These are phyloP conservation scores for Brachirus orientalis DNA, from an alignment of 2,113 vertebrate species.

Conservation along the genomic window DNA sequence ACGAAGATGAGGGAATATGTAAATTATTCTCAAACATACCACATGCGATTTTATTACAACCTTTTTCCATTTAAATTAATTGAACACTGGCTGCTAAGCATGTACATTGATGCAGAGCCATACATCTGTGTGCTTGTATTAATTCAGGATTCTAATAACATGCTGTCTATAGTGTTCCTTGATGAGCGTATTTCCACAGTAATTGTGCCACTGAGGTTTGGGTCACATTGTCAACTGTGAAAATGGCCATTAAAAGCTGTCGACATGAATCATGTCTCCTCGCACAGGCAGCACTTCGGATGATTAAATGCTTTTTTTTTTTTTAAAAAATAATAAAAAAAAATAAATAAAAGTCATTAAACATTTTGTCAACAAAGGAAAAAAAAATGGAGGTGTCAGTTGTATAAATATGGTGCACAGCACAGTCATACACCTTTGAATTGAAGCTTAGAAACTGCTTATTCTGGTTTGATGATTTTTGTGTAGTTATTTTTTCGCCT, in stretches of 20 bases:
- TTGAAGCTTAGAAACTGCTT: slow-evolving; percentile 67
- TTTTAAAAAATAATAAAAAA: too few relatives aligned
- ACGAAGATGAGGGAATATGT: slow-evolving; percentile 37
- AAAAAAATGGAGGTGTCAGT: slow-evolving; percentile 37
- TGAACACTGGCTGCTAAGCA: slow-evolving; percentile 58
- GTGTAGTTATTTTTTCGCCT: slow-evolving; percentile 53
- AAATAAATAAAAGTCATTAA: slow-evolving; percentile 21
- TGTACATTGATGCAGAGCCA: slow-evolving; percentile 41
- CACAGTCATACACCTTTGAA: slow-evolving; percentile 60
- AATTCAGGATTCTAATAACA: slow-evolving; percentile 42
- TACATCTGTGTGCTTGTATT: slow-evolving; percentile 46
- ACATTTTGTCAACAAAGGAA: slow-evolving; percentile 39
- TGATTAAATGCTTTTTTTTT: slow-evolving; percentile 50
- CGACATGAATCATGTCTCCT: slow-evolving; percentile 42
- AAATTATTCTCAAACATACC: slow-evolving; percentile 48
- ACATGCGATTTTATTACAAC: slow-evolving; percentile 35
- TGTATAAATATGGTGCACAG: slow-evolving; percentile 45
- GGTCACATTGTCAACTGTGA: slow-evolving; percentile 52
- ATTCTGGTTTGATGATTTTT: slow-evolving; percentile 65
- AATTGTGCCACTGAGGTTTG: slow-evolving; percentile 29
- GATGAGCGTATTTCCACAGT: slow-evolving; percentile 40
- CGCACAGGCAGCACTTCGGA: slow-evolving; percentile 32
- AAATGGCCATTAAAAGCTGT: slow-evolving; percentile 46
- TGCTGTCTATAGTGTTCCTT: slow-evolving; percentile 16
- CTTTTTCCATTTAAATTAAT: slow-evolving; percentile 43